Evolutionary conservation across 2,113 vertebrate species (phyloP).

Genomic region (Regulus satrapa): DNA sequence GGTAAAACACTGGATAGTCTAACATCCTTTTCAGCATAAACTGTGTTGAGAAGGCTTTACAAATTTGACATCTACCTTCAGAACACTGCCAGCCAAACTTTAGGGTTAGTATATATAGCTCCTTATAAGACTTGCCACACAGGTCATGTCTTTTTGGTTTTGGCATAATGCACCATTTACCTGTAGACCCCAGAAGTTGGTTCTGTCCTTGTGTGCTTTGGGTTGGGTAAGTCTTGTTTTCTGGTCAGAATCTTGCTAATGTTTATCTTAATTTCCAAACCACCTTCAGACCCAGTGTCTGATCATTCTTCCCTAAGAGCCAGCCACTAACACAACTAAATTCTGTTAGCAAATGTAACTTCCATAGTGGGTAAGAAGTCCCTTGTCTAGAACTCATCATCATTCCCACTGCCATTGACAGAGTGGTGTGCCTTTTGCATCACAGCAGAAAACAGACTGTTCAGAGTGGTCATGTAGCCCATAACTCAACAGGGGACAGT

Average conservation of each 20-base stretch:
- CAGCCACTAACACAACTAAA: background rate
- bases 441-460: background rate
- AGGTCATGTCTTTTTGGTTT: background rate
- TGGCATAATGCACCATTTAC: background rate
- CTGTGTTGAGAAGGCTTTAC: background rate
- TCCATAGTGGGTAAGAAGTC: background rate
- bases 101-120: background rate
- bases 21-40: background rate
- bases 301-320: background rate
- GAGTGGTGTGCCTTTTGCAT: background rate
- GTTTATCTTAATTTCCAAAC: background rate
- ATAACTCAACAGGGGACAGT: background rate
- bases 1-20: background rate
- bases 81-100: background rate
- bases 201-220: background rate
- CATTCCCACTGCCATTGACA: background rate
- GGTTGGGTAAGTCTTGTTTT: background rate
- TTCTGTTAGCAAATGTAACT: background rate
- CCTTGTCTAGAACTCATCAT: background rate
- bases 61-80: background rate
- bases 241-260: background rate
- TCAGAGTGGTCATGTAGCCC: background rate
- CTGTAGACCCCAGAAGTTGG: background rate
- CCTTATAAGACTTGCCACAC: background rate
- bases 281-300: background rate